phyloP scores from a whole-genome alignment of 2,888 invertebrate genomes.

The Drosophila paranaensis region DNA sequence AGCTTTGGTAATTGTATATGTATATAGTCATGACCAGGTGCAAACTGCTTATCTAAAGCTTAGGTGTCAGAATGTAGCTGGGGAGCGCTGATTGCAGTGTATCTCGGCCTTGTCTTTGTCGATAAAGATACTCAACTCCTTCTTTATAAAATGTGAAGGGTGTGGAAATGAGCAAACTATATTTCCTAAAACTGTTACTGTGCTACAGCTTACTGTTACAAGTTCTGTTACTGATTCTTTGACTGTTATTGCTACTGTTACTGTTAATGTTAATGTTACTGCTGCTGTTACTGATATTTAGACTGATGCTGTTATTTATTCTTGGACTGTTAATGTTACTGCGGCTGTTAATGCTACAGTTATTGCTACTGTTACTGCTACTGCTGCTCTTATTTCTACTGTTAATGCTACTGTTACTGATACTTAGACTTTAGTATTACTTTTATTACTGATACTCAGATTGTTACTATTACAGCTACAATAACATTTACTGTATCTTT shows the following conservation, averaged over 20 bases:
- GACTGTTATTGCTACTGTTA: not conserved
- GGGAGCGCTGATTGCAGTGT: not conserved
- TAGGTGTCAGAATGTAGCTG: not conserved
- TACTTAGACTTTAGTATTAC: too few species aligned
- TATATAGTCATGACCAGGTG: not conserved
- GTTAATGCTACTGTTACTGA: not conserved
- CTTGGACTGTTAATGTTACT: not conserved
- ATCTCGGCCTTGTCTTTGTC: not conserved
- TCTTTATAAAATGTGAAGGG: not conserved
- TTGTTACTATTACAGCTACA: too few species aligned
- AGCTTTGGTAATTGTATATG: not conserved
- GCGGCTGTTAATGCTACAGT: not conserved
- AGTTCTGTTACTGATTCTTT: not conserved
- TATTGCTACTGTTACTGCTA: not conserved
- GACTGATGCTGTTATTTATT: not conserved
- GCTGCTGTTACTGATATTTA: not conserved
- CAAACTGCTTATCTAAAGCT: not conserved
- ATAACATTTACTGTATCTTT: too few species aligned
- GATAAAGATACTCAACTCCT: not conserved
- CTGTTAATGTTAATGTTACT: not conserved
- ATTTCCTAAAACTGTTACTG: not conserved
- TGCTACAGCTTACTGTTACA: not conserved
- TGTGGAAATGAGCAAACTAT: not conserved
- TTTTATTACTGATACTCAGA: too few species aligned
- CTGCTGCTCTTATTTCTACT: not conserved